These are phyloP conservation scores for Chaetodon trifascialis DNA, from an alignment of 2,113 vertebrate genomes.

Conservation along the genomic window DNA sequence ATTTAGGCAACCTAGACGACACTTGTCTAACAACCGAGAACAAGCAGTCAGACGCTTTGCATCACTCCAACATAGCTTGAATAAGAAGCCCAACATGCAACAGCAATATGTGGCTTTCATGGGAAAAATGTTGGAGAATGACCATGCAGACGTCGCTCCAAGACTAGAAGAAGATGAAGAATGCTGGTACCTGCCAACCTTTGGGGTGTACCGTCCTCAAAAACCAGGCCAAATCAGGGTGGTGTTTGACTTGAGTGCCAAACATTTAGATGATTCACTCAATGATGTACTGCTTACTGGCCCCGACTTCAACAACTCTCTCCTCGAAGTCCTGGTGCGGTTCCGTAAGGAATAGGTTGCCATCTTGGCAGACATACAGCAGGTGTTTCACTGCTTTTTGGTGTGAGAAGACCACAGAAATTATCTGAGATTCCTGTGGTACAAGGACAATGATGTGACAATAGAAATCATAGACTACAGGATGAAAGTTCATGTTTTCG, in stretches of 20 bases:
- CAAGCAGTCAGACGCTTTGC: background rate
- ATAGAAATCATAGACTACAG: background rate
- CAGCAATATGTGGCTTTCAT: background rate
- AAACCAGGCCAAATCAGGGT: background rate
- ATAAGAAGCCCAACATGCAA: background rate
- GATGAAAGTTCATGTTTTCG: slow-evolving; percentile 2
- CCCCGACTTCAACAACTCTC: too few species aligned
- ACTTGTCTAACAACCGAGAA: background rate
- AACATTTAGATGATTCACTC: too few species aligned
- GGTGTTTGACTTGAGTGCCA: too few species aligned
- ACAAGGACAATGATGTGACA: background rate
- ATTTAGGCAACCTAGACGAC: background rate
- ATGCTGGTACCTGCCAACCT: background rate
- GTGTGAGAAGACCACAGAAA: background rate
- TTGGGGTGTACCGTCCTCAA: background rate
- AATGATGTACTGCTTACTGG: too few species aligned
- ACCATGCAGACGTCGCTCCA: background rate
- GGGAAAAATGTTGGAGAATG: background rate
- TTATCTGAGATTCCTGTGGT: background rate
- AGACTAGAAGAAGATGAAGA: background rate
- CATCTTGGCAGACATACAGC: slow-evolving; percentile 6
- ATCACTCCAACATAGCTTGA: background rate
- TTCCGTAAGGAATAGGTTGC: too few species aligned
- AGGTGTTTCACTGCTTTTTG: background rate
- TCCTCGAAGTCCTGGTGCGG: too few species aligned